Evolutionary conservation across 2,113 vertebrate species (phyloP).

Genomic region (Paramisgurnus dabryanus): DNA sequence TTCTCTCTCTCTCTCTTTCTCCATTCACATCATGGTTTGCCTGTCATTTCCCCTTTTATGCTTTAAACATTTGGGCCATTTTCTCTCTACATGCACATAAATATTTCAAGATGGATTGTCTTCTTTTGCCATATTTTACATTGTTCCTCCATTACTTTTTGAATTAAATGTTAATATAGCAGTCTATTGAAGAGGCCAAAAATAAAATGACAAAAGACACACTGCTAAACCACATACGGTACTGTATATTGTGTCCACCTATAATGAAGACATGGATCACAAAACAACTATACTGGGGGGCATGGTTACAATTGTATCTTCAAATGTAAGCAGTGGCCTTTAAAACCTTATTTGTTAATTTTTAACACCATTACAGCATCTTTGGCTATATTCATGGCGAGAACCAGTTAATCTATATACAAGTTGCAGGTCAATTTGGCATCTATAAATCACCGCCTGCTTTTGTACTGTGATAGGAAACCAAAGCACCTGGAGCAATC

Average conservation of each 20-base stretch:
- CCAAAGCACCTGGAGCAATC: too few species aligned
- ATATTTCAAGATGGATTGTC: conserved; percentile 70
- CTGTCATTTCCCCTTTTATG: conserved; percentile 54
- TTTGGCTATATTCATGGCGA: too few species aligned
- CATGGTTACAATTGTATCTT: too few species aligned
- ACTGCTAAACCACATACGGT: neutral
- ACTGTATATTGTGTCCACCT: neutral
- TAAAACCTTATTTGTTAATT: too few species aligned
- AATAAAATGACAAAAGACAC: neutral
- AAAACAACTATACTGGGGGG: too few species aligned
- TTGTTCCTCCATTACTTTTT: conserved; percentile 64
- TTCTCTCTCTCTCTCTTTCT: conserved; percentile 41
- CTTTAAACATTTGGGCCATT: conserved; percentile 61
- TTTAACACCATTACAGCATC: too few species aligned
- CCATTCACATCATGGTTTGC: conserved; percentile 39
- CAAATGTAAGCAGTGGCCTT: too few species aligned
- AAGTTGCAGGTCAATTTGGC: too few species aligned
- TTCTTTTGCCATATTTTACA: conserved; percentile 47
- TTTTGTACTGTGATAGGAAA: too few species aligned
- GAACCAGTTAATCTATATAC: too few species aligned
- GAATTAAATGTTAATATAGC: conserved; percentile 73
- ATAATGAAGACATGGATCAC: neutral
- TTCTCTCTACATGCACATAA: conserved; percentile 67
- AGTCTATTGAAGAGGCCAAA: neutral
- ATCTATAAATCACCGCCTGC: too few species aligned